Evolutionary conservation across 2,888 invertebrate species (phyloP), one percentile per base, ranked within the genome.

Genomic region (Chrysolina haemoptera): DNA sequence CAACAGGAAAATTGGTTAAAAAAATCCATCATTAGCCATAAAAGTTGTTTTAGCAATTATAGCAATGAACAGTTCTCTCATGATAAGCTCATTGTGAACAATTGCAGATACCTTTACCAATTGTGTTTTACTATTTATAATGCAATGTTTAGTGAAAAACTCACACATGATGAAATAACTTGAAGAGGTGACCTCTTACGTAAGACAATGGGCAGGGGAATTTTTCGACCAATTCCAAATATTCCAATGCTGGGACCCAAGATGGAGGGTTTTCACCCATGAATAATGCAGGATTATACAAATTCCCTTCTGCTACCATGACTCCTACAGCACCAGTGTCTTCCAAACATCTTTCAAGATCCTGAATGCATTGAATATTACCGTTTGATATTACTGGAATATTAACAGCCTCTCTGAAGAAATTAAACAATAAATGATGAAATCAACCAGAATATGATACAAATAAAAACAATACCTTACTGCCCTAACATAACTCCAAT

Each of bases 361-460:
- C 99, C 83, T 94, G 93, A 81, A 96, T 87, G 83, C 94, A 95
- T 87, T 98, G 97, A 80, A 99, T 96, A 86, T 99, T 99, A 16
- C 99, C 99, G 90, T 99, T 99, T 35, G 98, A 98, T 86, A 99
- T 93, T 84, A 99, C 96, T 14, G 99, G 99, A 84, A 99, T 94
- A 76, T 92, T 93, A 27, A 99, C 92, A 73, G 93, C 93, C 80
- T 96, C 91, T 84, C 96, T 97, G 85, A 73, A 89, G 88, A 14
- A 50, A 50, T 27, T 9, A 22, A 43, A 46, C 11, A 72, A 35
- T 35, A 5, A 27, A 1, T 43, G 48, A 48, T 22, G 12, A 67
- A 71, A 46, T 65, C n/a, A 59, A n/a, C 50, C 11, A 10, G n/a
- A 46, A 14, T 14, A 35, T 27, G 40, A 63, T 62, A 35, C 18